Evolutionary conservation across 2,113 vertebrate genomes (phyloP).

Genomic region (Crotalus horridus): DNA sequence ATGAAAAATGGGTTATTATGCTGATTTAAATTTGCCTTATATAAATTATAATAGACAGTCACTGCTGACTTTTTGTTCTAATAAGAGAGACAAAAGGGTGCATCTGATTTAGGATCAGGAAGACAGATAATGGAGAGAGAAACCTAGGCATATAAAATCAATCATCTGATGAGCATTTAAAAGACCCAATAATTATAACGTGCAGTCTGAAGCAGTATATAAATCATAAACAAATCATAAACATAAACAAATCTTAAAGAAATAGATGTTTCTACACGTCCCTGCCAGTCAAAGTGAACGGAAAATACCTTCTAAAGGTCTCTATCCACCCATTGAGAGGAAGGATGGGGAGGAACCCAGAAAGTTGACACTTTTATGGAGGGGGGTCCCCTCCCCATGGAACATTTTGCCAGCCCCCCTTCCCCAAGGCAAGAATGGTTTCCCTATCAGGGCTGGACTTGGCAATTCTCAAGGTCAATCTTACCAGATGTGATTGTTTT

Average conservation of each 20-base stretch:
- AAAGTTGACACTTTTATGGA: background rate
- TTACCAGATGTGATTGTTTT: background rate
- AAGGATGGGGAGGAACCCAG: background rate
- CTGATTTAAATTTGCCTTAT: slow-evolving; percentile 12
- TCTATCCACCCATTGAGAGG: background rate
- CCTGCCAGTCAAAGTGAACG: background rate
- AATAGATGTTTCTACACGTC: background rate
- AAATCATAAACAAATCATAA: background rate
- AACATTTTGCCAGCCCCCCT: background rate
- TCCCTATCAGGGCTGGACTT: background rate
- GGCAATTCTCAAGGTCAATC: background rate
- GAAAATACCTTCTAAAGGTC: background rate
- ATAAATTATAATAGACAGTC: background rate
- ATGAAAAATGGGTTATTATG: background rate
- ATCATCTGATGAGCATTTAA: background rate
- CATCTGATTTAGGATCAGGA: background rate
- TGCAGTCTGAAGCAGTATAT: background rate
- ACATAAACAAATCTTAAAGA: background rate
- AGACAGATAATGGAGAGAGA: background rate
- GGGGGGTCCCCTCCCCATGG: background rate
- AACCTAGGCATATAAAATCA: background rate
- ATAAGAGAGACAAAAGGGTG: background rate
- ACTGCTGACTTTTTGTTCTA: background rate
- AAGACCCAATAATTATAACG: background rate
- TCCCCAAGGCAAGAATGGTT: background rate